These are phyloP conservation scores for Scaptomyza hsui DNA, from an alignment of 1,140 invertebrate genomes.

Conservation along the genomic window DNA sequence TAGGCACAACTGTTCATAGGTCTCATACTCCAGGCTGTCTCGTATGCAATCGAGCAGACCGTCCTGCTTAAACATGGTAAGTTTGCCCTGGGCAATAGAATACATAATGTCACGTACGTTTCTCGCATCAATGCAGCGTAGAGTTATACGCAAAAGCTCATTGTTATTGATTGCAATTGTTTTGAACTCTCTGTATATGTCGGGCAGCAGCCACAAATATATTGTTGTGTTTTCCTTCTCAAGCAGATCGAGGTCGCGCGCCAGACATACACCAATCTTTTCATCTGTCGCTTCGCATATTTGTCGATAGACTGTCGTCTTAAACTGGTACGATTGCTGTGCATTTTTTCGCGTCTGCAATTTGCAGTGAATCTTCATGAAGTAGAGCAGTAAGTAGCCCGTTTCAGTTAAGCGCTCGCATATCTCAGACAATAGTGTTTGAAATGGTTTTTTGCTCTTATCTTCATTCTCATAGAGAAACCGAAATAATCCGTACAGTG, in stretches of 20 bases:
- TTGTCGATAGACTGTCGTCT: slow-evolving; percentile 92
- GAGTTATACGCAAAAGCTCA: slow-evolving; percentile 93
- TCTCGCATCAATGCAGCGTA: slow-evolving; percentile 93
- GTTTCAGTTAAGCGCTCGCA: slow-evolving; percentile 87
- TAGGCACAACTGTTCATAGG: slow-evolving; percentile 97
- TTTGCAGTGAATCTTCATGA: slow-evolving; percentile 90
- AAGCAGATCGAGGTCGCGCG: slow-evolving; percentile 90
- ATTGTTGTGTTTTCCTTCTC: slow-evolving; percentile 94
- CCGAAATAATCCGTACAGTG: slow-evolving; percentile 92
- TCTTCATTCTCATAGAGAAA: slow-evolving; percentile 90
- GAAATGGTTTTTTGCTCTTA: slow-evolving; percentile 89
- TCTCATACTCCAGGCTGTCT: slow-evolving; percentile 96
- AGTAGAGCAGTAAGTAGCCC: slow-evolving; percentile 94
- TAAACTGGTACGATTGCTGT: slow-evolving; percentile 89
- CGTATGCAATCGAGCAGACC: slow-evolving; percentile 89
- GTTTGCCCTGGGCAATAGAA: slow-evolving; percentile 94
- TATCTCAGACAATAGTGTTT: slow-evolving; percentile 90
- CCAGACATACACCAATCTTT: slow-evolving; percentile 85
- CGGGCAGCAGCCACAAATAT: slow-evolving; percentile 95
- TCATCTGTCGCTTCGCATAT: slow-evolving; percentile 92
- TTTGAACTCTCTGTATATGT: slow-evolving; percentile 95
- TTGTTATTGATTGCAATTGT: slow-evolving; percentile 93
- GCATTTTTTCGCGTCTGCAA: slow-evolving; percentile 81
- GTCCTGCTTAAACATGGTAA: slow-evolving; percentile 92
- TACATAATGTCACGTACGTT: slow-evolving; percentile 96